Base-by-base conservation (phyloP, 2,888 invertebrate genomes). In the Nineta flava region DNA sequence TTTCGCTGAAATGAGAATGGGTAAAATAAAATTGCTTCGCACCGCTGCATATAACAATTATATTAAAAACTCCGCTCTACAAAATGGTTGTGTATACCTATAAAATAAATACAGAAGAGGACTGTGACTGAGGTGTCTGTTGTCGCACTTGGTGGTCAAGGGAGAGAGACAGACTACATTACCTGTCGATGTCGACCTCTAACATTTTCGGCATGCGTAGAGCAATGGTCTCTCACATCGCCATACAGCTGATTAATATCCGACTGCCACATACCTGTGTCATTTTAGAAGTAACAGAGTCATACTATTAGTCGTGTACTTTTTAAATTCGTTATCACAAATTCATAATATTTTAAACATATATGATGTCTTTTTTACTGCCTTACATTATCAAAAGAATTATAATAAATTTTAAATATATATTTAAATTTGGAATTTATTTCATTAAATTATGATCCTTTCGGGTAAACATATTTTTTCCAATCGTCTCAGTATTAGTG, bases 211-310 rank as follows among this genome's bases (percentile, higher is more conserved):
- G 38, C 38, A 38, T 38, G 38, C 38, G 38, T 38, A 38, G 38
- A 38, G 38, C 38, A 38, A 13, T 43, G 19, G n/a, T 19, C 43
- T 21, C 43, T 43, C 17, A 17, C 47, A 47, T 47, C 47, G 35
- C 26, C 47, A 47, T 34, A 47, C 12, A 32, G 47, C 19, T 41
- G 48, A 48, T 26, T 17, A 40, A 41, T 41, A 46, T 19, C 35
- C 46, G 40, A 35, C 48, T 15, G 48, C 48, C 48, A 48, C 41
- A 48, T 41, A 48, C 48, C 48, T 48, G 48, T 41, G 26, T 48
- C 32, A 47, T 47, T 48, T 17, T 48, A 41, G 44, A 44, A 38
- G 44, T 26, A 44, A 44, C 44, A 44, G 26, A 44, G 19, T 44
- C 21, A 44, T 44, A 44, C 26, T 44, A 44, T 21, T 44, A n/a